A percentile compares a stretch with the other conserved stretches of the same genome.
These are phyloP conservation scores for Oxyruncus cristatus DNA, from an alignment of 2,113 vertebrate genomes.

Conservation along the genomic window DNA sequence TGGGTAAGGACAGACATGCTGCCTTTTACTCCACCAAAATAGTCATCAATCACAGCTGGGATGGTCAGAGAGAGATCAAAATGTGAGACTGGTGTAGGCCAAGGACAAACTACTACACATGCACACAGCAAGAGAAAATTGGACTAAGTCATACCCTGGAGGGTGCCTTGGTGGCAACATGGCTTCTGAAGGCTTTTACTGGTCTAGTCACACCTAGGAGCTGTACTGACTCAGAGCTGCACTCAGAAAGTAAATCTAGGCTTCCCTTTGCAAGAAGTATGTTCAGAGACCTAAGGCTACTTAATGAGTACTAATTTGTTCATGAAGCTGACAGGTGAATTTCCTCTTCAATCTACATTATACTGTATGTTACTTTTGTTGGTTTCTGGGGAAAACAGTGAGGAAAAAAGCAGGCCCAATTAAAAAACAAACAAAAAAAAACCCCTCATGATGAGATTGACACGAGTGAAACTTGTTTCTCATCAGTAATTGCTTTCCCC, in stretches of 20 bases:
- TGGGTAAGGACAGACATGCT: background rate
- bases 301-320: conserved; percentile 16
- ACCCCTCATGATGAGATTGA: background rate
- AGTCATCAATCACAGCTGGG: background rate
- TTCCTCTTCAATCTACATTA: conserved; percentile 3
- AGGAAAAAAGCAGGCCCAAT: background rate
- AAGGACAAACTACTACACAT: background rate
- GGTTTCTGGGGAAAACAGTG: background rate
- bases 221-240: background rate
- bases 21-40: background rate
- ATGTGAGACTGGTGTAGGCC: background rate
- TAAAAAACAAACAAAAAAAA: background rate
- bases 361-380: background rate
- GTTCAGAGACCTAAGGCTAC: background rate
- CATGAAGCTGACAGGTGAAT: background rate
- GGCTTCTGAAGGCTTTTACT: background rate
- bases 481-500: conserved; percentile 41
- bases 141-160: fast-evolving
- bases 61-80: background rate
- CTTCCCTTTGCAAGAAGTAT: background rate
- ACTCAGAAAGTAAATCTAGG: background rate
- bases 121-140: fast-evolving
- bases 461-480: background rate
- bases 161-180: background rate
- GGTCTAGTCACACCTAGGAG: background rate